Conservation (phyloP, 2,113 vertebrate genomes). For the Brachirus orientalis region DNA sequence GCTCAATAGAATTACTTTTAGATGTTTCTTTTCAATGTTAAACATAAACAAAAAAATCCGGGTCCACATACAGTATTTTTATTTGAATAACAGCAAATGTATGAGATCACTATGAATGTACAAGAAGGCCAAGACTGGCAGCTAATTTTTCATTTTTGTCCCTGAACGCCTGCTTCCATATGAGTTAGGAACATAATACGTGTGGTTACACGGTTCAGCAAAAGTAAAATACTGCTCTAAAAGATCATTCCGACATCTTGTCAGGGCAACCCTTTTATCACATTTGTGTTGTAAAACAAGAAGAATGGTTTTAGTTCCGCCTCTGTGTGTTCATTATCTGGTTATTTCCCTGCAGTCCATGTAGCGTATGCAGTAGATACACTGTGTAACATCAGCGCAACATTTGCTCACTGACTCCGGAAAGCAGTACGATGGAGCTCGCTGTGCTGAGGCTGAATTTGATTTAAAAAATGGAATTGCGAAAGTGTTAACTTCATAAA, state of each 20-base stretch:
- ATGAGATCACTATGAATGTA: slow-evolving; percentile 11
- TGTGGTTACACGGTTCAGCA: slow-evolving; percentile 20
- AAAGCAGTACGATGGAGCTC: slow-evolving; percentile 3
- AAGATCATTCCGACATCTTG: slow-evolving; percentile 22
- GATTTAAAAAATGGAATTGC: background rate
- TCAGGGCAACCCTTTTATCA: slow-evolving; percentile 20
- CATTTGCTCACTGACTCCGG: too few species aligned
- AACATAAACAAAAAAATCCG: too few species aligned
- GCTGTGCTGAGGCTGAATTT: background rate
- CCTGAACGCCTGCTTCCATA: slow-evolving; percentile 32
- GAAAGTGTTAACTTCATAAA: background rate
- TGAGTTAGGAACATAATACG: slow-evolving; percentile 45
- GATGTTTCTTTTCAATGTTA: slow-evolving; percentile 12
- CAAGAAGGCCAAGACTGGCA: slow-evolving; percentile 32
- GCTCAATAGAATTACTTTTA: slow-evolving; percentile 3
- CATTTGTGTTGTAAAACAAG: slow-evolving; percentile 5
- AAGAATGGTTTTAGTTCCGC: slow-evolving; percentile 16
- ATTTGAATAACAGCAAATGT: slow-evolving; percentile 27
- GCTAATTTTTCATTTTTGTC: slow-evolving; percentile 45
- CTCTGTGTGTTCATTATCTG: slow-evolving; percentile 3
- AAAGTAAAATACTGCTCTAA: slow-evolving; percentile 28
- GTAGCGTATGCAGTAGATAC: too few species aligned
- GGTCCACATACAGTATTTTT: background rate
- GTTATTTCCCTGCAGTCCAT: slow-evolving; percentile 14
- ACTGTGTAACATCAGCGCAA: background rate